Base-by-base conservation (phyloP, 2,797 vertebrate genomes). In the Gymnoscopelus braueri region DNA sequence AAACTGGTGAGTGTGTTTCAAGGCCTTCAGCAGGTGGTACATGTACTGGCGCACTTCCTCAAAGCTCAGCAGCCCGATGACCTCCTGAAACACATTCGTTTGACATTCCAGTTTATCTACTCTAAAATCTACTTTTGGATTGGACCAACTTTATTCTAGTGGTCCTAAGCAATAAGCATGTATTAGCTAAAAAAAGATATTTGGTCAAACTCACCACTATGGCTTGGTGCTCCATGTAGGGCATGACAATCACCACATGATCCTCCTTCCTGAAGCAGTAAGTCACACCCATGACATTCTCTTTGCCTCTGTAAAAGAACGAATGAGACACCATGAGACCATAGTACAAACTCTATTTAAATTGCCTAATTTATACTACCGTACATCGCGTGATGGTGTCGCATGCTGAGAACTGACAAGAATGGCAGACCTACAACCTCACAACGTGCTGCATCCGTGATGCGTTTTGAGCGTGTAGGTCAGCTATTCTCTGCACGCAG, bases 231-330 rank as follows among this genome's bases (percentile, higher is more conserved):
- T 97, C 96, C 91, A 99, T 91, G 80, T 98, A 99, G 0, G 98
- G 97, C 98, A 99, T 99, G 65, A 97, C 95, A 75, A 99, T 98
- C 85, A 99, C 97, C 73, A 97, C 96, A 0, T 99, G 96, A 78
- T 99, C 97, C 24, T 98, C 96, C 67, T 96, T 97, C 86, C 98
- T 95, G 86, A 98, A 97, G 93, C 98, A 99, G 72, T 96, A 98
- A 2, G 96, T 96, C 75, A 96, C 96, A 77, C 96, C 97, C 92
- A 99, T 98, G 75, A 99, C 98, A 29, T 98, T 98, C 73, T 99
- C 97, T 86, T 92, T 94, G 65, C 97, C 97, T 59, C 98, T 99
- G 85, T 52, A 90, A 89, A 80, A 81, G 4, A 48, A 4, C 8
- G 5, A 23, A 48, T 10, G 55, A 81, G 80, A 86, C 0, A 0